These are phyloP conservation scores for Drosophila macrospina DNA, from an alignment of 2,888 invertebrate genomes.

Conservation along the genomic window DNA sequence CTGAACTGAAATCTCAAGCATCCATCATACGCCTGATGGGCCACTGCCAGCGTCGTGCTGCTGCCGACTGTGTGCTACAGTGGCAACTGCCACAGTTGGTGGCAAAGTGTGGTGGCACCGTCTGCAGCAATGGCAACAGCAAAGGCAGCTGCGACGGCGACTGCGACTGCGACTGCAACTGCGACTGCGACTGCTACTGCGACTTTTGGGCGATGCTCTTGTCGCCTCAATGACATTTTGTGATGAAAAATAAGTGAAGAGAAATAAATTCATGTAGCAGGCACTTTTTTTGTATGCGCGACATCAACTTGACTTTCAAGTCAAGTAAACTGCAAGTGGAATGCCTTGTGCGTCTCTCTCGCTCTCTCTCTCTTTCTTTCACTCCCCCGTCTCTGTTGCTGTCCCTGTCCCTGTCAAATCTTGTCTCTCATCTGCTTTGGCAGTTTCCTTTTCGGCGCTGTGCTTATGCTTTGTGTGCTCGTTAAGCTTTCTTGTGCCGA, in stretches of 20 bases:
- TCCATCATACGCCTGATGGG: slow-evolving; percentile 64
- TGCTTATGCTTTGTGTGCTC: slow-evolving; percentile 62
- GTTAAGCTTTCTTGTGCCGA: slow-evolving; percentile 57
- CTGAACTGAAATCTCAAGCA: slow-evolving; percentile 54
- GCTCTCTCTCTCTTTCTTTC: neutral
- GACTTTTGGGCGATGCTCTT: slow-evolving; percentile 56
- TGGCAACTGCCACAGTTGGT: slow-evolving; percentile 8
- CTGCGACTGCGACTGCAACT: slow-evolving; percentile 1
- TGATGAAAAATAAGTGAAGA: slow-evolving; percentile 56
- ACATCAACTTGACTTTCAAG: slow-evolving; percentile 63
- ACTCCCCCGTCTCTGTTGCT: neutral
- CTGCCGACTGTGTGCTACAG: slow-evolving; percentile 1
- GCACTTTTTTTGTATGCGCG: slow-evolving; percentile 28
- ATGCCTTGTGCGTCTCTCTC: slow-evolving; percentile 48
- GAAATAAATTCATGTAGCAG: slow-evolving; percentile 59
- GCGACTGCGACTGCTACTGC: slow-evolving; percentile 35
- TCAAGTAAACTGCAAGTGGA: slow-evolving; percentile 65
- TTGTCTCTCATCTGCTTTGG: slow-evolving; percentile 28
- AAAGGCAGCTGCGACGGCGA: slow-evolving; percentile 20
- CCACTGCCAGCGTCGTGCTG: slow-evolving; percentile 20
- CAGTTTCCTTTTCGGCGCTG: slow-evolving; percentile 32
- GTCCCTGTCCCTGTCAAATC: neutral
- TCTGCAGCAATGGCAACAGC: slow-evolving; percentile 24
- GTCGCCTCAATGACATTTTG: slow-evolving; percentile 54
- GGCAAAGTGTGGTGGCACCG: slow-evolving; percentile 7